Evolutionary conservation across 2,797 vertebrate genomes (phyloP).

Genomic region (Anguilla anguilla): DNA sequence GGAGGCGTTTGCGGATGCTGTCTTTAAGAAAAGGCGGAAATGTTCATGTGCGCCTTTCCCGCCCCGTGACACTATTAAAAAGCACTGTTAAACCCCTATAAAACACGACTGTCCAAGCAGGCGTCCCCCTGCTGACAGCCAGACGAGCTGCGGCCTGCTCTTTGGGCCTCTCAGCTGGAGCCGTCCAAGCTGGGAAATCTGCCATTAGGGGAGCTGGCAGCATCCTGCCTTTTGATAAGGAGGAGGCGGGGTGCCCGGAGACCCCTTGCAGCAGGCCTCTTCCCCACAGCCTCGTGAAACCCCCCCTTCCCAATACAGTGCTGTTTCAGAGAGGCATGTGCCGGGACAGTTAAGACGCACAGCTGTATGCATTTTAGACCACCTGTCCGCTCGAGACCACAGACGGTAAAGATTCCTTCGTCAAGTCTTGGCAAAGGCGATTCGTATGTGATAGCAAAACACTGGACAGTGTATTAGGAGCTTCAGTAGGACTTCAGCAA

Average conservation of each 20-base stretch:
- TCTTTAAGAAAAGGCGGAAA: not conserved
- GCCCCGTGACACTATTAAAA: not conserved
- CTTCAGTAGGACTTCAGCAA: not conserved
- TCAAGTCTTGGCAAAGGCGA: not conserved
- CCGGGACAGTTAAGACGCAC: not conserved
- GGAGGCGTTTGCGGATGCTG: not conserved
- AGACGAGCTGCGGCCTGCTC: not conserved
- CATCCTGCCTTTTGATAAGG: not conserved
- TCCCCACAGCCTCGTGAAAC: not conserved
- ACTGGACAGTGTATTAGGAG: not conserved
- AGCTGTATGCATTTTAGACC: not conserved
- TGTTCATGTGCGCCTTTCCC: not conserved
- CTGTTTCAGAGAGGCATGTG: not conserved
- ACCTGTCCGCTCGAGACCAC: not conserved
- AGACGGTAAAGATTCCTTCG: not conserved
- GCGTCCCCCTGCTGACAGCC: conserved; percentile 1
- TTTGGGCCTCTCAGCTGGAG: not conserved
- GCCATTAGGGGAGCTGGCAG: not conserved
- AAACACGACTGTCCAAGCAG: not conserved
- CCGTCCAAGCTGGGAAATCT: not conserved
- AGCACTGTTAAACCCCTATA: not conserved
- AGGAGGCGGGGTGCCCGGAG: not conserved
- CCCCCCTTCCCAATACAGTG: not conserved
- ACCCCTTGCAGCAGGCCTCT: not conserved
- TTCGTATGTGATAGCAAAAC: not conserved